A percentile compares a stretch with the other conserved stretches of the same genome.
phyloP scores from a whole-genome alignment of 1,140 invertebrate genomes.

The Tetramorium simillimum region DNA sequence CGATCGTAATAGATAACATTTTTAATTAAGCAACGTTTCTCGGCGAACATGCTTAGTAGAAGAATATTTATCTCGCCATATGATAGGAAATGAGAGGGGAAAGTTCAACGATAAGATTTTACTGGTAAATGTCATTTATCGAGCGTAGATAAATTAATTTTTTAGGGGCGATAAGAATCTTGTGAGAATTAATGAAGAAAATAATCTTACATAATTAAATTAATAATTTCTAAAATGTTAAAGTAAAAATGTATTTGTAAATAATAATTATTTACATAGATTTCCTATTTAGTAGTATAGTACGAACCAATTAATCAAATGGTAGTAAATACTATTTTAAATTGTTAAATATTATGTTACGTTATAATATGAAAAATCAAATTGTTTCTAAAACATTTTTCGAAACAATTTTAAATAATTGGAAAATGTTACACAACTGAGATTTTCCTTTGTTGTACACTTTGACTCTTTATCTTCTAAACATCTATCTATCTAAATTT shows the following conservation, averaged over 20 bases:
- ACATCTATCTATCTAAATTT: neutral
- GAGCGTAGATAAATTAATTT: neutral
- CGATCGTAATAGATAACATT: slow-evolving; percentile 77
- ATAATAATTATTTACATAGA: neutral
- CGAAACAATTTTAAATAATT: neutral
- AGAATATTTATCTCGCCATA: slow-evolving; percentile 29
- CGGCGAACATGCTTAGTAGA: neutral
- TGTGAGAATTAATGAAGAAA: neutral
- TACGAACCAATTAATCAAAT: neutral
- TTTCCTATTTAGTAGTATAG: too few relatives aligned
- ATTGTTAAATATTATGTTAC: neutral
- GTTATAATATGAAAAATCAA: neutral
- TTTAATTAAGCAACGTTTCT: slow-evolving; percentile 79
- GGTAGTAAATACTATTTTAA: neutral
- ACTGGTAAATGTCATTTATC: neutral
- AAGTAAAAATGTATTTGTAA: neutral
- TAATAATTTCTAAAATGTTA: neutral
- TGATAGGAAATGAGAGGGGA: neutral
- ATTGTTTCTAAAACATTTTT: neutral
- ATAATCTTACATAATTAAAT: neutral
- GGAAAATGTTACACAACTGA: neutral
- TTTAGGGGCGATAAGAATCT: neutral
- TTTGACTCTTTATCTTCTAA: neutral
- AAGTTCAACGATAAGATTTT: slow-evolving; percentile 50
- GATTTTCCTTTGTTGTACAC: neutral